Base-by-base conservation (phyloP, 2,888 invertebrate genomes). In the Hirtodrosophila confusa region DNA sequence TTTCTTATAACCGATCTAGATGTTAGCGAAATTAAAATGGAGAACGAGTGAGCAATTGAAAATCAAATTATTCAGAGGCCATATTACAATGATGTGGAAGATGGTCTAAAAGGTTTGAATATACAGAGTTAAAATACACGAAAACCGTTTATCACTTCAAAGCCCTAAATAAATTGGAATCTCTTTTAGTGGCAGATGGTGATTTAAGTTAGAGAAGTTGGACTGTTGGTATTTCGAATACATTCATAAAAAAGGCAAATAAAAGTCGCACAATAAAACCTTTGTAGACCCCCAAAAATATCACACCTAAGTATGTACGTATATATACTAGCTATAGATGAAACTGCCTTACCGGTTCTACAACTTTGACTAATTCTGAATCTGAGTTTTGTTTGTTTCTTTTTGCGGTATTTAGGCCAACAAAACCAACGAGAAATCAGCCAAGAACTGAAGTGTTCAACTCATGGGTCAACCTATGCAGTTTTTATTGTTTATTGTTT, bases 361-460 rank as follows among this genome's bases (percentile, higher is more conserved):
- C 66, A 60, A 49, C 57, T 78, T 80, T 69, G 75, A 72, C 86
- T 72, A 69, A 85, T 85, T 71, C 60, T 64, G 48, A 61, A 50
- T 57, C 44, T 23, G 44, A 53, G 29, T 60, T 58, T 57, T 40
- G 33, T 74, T 64, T 39, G 48, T 48, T 47, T 65, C 24, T 64
- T 57, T 39, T 53, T 27, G 65, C 51, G 73, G 66, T 67, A 79
- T 75, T 78, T 79, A 55, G 75, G 65, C 62, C 66, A 70, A 47
- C 60, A 8, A 54, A 65, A 70, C 61, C 50, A 37, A 54, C 53
- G 50, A 56, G 54, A 70, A 82, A 73, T 60, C 80, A 64, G 53
- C 47, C 41, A 71, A 80, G 78, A 84, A 69, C 63, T 23, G 27
- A 43, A 58, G 45, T 50, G 60, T 47, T 51, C 12, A 39, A 27